Evolutionary conservation across 1,140 invertebrate genomes (phyloP).

Genomic region (Megalopta genalis): DNA sequence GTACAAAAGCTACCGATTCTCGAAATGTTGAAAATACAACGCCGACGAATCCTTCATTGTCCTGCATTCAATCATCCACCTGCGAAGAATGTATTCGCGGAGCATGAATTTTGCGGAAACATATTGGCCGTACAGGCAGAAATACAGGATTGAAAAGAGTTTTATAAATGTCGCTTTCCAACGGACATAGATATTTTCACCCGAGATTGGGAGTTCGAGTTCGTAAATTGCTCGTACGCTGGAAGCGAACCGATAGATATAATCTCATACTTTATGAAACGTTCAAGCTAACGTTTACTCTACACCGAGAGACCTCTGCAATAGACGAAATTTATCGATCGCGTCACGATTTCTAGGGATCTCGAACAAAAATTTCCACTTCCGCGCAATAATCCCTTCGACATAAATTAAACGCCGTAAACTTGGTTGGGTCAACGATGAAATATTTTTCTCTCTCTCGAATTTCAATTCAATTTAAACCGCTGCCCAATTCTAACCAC

Average conservation of each 20-base stretch:
- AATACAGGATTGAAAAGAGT: not conserved
- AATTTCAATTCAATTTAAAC: not conserved
- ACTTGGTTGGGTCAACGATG: not conserved
- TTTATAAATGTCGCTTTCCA: not conserved
- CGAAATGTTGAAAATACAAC: no score
- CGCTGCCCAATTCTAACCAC: not conserved
- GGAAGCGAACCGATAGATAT: not conserved
- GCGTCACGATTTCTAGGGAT: not conserved
- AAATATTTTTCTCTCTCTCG: no score
- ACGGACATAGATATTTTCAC: not conserved
- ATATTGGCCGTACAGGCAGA: not conserved
- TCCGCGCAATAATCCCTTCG: not conserved
- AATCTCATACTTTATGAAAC: constrained; percentile 23
- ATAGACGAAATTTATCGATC: constrained; percentile 11
- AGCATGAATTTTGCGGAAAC: no score
- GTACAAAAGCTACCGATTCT: no score
- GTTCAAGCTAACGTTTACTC: not conserved
- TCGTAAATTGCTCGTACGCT: not conserved
- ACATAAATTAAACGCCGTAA: not conserved
- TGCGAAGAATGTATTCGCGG: no score
- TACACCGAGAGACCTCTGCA: not conserved
- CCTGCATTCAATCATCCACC: no score
- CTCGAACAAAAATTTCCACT: not conserved
- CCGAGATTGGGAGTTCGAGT: not conserved
- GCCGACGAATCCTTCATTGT: no score